Conservation (phyloP, 2,888 invertebrate species). For the Clusia tigrina region DNA sequence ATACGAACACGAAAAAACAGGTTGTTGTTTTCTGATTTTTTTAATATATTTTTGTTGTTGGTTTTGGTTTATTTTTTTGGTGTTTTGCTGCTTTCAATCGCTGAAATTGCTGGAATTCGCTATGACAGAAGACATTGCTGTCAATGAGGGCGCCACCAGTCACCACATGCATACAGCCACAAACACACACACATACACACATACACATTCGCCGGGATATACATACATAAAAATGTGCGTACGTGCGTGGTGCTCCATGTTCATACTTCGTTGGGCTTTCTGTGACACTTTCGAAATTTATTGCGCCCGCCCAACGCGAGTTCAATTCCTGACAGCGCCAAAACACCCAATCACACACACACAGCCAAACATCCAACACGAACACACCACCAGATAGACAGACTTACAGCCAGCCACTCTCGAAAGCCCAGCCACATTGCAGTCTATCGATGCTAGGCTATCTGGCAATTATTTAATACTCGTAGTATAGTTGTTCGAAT, state of each 20-base stretch:
- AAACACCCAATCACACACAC: no score
- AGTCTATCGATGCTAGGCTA: no score
- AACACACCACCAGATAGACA: no score
- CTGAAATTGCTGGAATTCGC: conserved; percentile 53
- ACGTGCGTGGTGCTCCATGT: conserved; percentile 53
- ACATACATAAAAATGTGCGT: conserved; percentile 47
- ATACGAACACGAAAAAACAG: conserved; percentile 5
- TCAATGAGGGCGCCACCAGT: conserved; percentile 35
- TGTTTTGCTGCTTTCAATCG: conserved; percentile 36
- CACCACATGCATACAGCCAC: conserved; percentile 11
- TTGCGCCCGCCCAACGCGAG: conserved; percentile 43
- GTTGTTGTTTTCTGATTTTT: no score
- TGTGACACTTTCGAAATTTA: conserved; percentile 58
- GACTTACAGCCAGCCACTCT: no score
- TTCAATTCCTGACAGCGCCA: conserved; percentile 17
- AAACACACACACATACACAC: background rate
- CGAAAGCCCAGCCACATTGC: no score
- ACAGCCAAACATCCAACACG: no score
- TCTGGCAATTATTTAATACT: no score
- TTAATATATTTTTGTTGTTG: background rate
- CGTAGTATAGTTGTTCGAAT: no score
- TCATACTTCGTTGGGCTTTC: conserved; percentile 32
- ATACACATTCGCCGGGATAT: background rate
- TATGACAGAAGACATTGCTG: conserved; percentile 60
- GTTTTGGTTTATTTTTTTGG: conserved; percentile 5